These are phyloP conservation scores for Styela clava DNA, from an alignment of 23 tunicate species.

Conservation along the genomic window DNA sequence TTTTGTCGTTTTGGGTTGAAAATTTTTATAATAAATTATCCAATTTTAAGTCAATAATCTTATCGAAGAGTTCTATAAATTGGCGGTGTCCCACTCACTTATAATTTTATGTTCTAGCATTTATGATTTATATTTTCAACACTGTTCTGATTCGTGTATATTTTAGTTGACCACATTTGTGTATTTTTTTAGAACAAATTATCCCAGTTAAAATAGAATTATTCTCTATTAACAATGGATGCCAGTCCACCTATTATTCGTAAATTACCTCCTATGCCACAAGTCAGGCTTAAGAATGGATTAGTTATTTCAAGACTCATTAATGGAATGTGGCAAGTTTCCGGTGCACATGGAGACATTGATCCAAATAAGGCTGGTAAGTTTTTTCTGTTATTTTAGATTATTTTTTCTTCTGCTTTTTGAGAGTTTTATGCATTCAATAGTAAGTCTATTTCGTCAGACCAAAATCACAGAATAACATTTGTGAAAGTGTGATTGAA, in stretches of 20 bases:
- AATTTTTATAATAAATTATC: too few species aligned
- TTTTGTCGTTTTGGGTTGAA: too few species aligned
- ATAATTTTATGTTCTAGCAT: too few species aligned
- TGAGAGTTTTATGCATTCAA: too few species aligned
- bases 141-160: not conserved
- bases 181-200: not conserved
- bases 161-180: not conserved
- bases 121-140: too few species aligned
- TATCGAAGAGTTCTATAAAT: too few species aligned
- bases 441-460: too few species aligned
- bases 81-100: too few species aligned
- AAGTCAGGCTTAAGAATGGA: constrained; percentile 54
- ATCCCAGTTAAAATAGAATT: not conserved
- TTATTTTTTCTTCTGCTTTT: not conserved
- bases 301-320: constrained; percentile 50
- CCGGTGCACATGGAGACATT: constrained; percentile 85
- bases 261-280: constrained; percentile 50
- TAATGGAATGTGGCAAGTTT: constrained; percentile 92
- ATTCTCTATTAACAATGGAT: not conserved
- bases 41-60: too few species aligned
- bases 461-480: not conserved
- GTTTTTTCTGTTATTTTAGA: not conserved
- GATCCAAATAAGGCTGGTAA: constrained; percentile 60
- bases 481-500: not conserved
- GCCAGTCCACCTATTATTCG: not conserved